These are phyloP conservation scores for Odobenus rosmarus DNA, from an alignment of 2,113 vertebrate species.

Conservation along the genomic window DNA sequence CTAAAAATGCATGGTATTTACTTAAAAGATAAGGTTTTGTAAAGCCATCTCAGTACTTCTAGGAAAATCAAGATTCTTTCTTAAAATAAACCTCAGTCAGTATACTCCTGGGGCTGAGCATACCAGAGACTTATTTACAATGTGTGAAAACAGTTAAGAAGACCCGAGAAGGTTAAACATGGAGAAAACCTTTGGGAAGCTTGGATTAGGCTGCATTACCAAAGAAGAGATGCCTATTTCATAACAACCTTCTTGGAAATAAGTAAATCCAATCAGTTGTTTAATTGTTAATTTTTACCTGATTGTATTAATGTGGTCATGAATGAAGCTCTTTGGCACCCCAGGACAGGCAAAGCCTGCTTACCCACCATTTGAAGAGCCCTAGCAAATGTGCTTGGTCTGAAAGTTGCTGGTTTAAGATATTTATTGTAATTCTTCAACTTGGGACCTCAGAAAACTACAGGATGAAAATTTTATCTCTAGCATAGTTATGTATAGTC, in stretches of 20 bases:
- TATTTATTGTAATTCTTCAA: background rate
- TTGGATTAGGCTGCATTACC: background rate
- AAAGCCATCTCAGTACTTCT: slow-evolving; percentile 57
- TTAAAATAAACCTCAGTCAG: slow-evolving; percentile 62
- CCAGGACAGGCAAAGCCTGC: background rate
- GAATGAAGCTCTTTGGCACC: background rate
- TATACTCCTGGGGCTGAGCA: slow-evolving; percentile 39
- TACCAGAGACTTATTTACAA: slow-evolving; percentile 59
- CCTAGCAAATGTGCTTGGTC: background rate
- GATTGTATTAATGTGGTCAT: background rate
- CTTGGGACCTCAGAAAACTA: background rate
- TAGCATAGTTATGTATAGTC: background rate
- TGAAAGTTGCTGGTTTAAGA: background rate
- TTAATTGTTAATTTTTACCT: background rate
- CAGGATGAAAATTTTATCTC: background rate
- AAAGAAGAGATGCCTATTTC: background rate
- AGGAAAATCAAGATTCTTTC: slow-evolving; percentile 72
- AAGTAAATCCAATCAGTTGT: background rate
- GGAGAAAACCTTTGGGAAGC: background rate
- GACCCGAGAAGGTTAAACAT: slow-evolving; percentile 45
- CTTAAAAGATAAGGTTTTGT: slow-evolving; percentile 67
- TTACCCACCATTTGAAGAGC: background rate
- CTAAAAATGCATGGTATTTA: slow-evolving; percentile 70
- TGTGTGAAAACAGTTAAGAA: slow-evolving; percentile 54
- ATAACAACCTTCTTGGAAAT: background rate